Percentiles rank a stretch among this genome's conserved stretches.
Conservation (phyloP, 37 sponge, comb jelly and placozoan species). For the Eunapius fragilis region DNA sequence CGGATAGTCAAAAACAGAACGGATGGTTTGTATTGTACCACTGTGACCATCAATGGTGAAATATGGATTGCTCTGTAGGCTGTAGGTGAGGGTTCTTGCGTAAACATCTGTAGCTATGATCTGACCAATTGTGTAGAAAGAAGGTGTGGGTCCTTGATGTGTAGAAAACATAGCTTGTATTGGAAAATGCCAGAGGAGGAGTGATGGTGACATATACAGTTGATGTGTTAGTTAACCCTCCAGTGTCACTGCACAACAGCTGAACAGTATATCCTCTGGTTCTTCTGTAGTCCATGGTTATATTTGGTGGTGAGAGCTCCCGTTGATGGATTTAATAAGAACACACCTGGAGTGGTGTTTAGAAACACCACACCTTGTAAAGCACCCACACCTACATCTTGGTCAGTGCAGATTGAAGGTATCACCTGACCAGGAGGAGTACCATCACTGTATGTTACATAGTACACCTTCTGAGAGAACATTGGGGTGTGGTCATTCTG, state of each 20-base stretch:
- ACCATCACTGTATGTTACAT: conserved; percentile 7
- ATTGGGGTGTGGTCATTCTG: conserved; percentile 55
- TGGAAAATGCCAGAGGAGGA: conserved; percentile 33
- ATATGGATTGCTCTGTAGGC: conserved; percentile 22
- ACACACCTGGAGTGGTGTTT: neutral
- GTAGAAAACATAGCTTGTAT: conserved; percentile 26
- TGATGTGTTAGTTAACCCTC: conserved; percentile 2
- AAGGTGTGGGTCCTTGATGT: conserved; percentile 60
- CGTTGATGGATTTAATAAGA: neutral
- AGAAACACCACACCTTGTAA: conserved; percentile 16
- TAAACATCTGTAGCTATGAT: conserved; percentile 48
- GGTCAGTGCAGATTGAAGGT: conserved; percentile 56
- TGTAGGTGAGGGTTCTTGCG: conserved; percentile 11
- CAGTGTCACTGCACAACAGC: conserved; percentile 50
- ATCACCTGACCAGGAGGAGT: conserved; percentile 9
- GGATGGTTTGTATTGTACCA: conserved; percentile 29
- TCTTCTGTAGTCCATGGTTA: conserved; percentile 55
- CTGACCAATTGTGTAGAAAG: conserved; percentile 18
- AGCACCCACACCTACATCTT: conserved; percentile 37
- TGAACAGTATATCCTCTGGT: conserved; percentile 21
- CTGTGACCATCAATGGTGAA: conserved; percentile 13
- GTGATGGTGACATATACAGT: conserved; percentile 47
- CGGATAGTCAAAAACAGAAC: conserved; percentile 19
- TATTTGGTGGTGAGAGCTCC: conserved; percentile 8
- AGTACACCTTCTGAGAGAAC: conserved; percentile 40